A percentile compares a stretch with the other conserved stretches of the same genome.
Evolutionary conservation across 2,888 invertebrate species (phyloP).

Genomic region (Campoplex capitator): DNA sequence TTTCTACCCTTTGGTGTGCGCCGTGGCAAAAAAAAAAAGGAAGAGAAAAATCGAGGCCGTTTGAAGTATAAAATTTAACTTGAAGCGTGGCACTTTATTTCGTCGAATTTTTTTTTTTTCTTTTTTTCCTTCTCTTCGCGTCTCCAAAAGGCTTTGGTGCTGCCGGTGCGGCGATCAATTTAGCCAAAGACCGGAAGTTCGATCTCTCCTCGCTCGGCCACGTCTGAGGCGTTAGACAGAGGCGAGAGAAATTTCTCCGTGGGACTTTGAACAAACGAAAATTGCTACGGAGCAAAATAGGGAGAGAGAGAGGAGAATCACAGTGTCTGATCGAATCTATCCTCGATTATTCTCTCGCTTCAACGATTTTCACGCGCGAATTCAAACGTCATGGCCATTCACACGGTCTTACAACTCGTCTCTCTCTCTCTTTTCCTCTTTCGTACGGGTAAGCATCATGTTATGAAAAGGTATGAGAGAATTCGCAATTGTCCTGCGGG

Average conservation of each 20-base stretch:
- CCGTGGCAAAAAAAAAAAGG: not conserved
- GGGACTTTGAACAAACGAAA: conserved; percentile 48
- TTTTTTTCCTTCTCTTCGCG: conserved; percentile 8
- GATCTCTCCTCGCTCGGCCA: conserved; percentile 30
- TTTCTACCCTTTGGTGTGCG: conserved; percentile 49
- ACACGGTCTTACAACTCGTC: not conserved
- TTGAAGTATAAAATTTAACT: conserved; percentile 45
- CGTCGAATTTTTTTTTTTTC: not conserved
- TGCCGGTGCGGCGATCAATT: conserved; percentile 21
- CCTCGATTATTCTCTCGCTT: conserved; percentile 55
- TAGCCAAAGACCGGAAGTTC: conserved; percentile 40
- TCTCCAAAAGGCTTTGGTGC: not conserved
- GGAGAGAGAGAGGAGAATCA: not conserved
- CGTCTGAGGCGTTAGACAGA: conserved; percentile 18
- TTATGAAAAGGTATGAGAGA: conserved; percentile 35
- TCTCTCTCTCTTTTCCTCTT: not conserved
- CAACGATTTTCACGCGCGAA: conserved; percentile 26
- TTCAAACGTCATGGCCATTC: conserved; percentile 48
- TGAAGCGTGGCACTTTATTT: conserved; percentile 30
- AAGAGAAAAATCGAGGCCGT: conserved; percentile 8
- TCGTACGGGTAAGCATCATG: not conserved
- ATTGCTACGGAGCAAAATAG: conserved; percentile 36
- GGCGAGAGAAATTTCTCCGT: conserved; percentile 30
- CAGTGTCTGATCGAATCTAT: conserved; percentile 32
- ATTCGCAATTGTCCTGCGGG: conserved; percentile 35